Conservation (phyloP, 1,140 invertebrate species). For the Drosophila watanabei region DNA sequence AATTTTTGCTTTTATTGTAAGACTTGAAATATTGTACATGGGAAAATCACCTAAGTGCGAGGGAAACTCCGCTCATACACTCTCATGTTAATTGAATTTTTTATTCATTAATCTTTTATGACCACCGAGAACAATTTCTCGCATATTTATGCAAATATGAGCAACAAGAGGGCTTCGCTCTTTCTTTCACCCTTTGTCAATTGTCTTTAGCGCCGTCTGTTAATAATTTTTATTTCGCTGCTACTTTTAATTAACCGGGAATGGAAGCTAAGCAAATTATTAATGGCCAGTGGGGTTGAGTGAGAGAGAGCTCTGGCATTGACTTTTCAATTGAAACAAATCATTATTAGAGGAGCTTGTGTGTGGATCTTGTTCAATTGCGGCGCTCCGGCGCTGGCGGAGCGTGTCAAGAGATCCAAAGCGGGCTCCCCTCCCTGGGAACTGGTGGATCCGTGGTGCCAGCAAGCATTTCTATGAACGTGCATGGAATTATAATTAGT, state of each 20-base stretch:
- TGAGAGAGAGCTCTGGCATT: constrained; percentile 59
- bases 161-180: constrained; percentile 15
- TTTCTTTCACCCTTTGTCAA: constrained; percentile 33
- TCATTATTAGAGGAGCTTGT: constrained; percentile 77
- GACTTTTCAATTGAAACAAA: constrained; percentile 84
- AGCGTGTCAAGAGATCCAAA: constrained; percentile 72
- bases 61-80: constrained; percentile 15
- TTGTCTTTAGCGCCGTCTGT: constrained; percentile 22
- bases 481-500: constrained; percentile 58
- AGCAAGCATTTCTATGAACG: constrained; percentile 50
- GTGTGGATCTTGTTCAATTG: constrained; percentile 72
- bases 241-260: constrained; percentile 55
- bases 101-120: constrained; percentile 40
- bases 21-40: neutral
- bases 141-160: constrained; percentile 45
- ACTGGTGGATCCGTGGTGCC: constrained; percentile 1
- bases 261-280: constrained; percentile 51
- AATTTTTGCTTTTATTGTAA: neutral
- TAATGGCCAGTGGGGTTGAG: constrained; percentile 39
- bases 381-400: constrained; percentile 25
- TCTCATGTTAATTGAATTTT: constrained; percentile 31
- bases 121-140: constrained; percentile 14
- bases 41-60: neutral
- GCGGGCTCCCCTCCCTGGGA: constrained; percentile 15
- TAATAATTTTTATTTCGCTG: constrained; percentile 6